A percentile compares a stretch with the other conserved stretches of the same genome.
Conservation (phyloP, 2,797 vertebrate species). For the Tamandua tetradactyla region DNA sequence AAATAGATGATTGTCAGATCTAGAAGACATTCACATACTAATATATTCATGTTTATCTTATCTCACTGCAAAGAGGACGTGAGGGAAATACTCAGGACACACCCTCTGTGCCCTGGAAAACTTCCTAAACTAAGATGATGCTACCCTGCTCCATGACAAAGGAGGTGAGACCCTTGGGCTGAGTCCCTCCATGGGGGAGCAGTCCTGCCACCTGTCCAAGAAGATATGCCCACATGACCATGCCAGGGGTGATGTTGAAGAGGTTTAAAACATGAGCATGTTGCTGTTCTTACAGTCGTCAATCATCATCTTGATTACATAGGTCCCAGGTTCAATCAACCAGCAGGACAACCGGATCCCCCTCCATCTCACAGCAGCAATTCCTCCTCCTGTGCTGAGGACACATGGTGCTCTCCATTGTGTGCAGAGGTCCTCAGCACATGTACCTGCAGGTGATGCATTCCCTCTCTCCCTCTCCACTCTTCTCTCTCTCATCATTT, state of each 20-base stretch:
- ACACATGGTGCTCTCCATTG: too few relatives aligned
- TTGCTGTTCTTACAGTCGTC: neutral
- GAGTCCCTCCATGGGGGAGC: neutral
- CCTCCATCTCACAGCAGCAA: neutral
- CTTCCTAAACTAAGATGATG: neutral
- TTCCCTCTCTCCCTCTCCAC: too few relatives aligned
- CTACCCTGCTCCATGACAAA: neutral
- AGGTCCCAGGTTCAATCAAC: neutral
- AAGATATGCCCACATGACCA: neutral
- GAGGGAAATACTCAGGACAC: neutral
- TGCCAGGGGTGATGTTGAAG: neutral
- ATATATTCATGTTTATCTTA: neutral
- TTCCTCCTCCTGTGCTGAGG: neutral
- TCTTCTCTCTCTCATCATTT: neutral
- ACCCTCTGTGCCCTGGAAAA: neutral
- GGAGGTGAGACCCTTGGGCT: neutral
- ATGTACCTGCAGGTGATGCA: neutral
- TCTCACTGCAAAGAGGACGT: neutral
- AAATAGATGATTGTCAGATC: neutral
- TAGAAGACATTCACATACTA: neutral
- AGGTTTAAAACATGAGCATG: neutral
- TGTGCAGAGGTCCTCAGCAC: neutral
- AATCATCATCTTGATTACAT: neutral
- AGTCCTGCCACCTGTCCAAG: neutral
- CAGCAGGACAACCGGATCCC: neutral